Evolutionary conservation across 2,797 vertebrate species (phyloP), one percentile per base, ranked within the genome.

Genomic region (Enteromius paludinosus): DNA sequence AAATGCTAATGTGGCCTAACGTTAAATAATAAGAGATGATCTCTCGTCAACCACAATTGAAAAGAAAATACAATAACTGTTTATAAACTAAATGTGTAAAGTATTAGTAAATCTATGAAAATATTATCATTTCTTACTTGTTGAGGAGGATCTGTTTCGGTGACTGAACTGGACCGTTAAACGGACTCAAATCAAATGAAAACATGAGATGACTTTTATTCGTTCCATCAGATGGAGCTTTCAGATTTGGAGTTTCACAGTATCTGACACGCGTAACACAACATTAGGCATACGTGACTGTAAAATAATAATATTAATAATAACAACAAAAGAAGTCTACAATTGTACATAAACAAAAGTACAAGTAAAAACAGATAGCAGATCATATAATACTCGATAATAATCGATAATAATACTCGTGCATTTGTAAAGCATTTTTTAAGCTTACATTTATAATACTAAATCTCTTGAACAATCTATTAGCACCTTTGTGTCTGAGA

Each of bases 401-500:
- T n/a, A n/a, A n/a, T n/a, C n/a, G n/a, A 12, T 33, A 33, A 30
- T 17, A 33, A 33, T 65, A 65, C 9, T 3, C 8, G 41, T 17
- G 28, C 1, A 61, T 25, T 59, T 41, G 17, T 73, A 14, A 61
- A 25, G 20, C 11, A 5, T n/a, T 25, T 41, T 6, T n/a, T 43
- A 43, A 79, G 8, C 52, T 59, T 80, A 80, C 6, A 72, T 61
- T 35, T 47, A 59, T 80, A 56, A 38, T 71, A 62, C 10, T 62
- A n/a, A 17, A 43, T 14, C 23, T 30, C n/a, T 65, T 28, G 15
- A 82, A 65, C 33, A 74, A 30, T 72, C 28, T 11, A 28, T 61
- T 15, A 79, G 79, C 79, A 81, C 43, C 79, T 65, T 72, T 65
- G 10, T 65, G 9, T 71, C 25, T 71, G 25, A 61, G 52, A 71